Percentiles rank a stretch among this genome's conserved stretches.
Conservation (phyloP, 2,888 invertebrate species). For the Caradrina clavipalpis region DNA sequence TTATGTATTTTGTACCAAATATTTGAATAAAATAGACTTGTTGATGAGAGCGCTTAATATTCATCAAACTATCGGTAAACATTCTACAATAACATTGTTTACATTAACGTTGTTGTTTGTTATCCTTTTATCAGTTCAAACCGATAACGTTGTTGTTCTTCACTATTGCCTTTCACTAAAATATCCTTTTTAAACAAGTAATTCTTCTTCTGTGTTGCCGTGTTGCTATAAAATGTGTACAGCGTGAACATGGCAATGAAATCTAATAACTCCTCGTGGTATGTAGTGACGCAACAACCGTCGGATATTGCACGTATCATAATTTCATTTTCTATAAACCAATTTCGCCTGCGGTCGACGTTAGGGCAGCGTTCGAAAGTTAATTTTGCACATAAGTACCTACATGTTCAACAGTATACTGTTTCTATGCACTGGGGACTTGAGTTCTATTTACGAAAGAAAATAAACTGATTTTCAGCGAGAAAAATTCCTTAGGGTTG, state of each 20-base stretch:
- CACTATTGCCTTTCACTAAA: constrained; percentile 15
- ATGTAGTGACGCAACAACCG: constrained; percentile 31
- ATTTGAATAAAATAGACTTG: constrained; percentile 25
- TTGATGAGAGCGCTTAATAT: constrained; percentile 26
- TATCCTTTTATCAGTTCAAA: constrained; percentile 3
- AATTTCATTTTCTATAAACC: constrained; percentile 49
- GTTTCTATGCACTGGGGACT: not conserved
- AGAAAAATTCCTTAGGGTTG: not conserved
- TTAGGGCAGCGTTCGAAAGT: constrained; percentile 35
- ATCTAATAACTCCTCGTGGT: constrained; percentile 30
- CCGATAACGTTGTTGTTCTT: constrained; percentile 18
- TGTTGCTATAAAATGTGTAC: constrained; percentile 16
- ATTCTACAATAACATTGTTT: constrained; percentile 18
- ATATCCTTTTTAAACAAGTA: constrained; percentile 29
- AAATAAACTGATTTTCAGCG: not conserved
- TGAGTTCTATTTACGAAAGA: constrained; percentile 1
- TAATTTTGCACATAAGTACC: constrained; percentile 33
- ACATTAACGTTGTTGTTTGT: constrained; percentile 1
- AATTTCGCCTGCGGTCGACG: constrained; percentile 45
- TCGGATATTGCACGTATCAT: constrained; percentile 26
- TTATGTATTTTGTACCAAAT: constrained; percentile 25
- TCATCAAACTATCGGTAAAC: constrained; percentile 29
- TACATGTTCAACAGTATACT: constrained; percentile 19
- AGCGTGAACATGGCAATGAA: constrained; percentile 26
- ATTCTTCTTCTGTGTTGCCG: constrained; percentile 37